Base-by-base conservation (phyloP, 2,888 invertebrate species). In the Sphecodes monilicornis region DNA sequence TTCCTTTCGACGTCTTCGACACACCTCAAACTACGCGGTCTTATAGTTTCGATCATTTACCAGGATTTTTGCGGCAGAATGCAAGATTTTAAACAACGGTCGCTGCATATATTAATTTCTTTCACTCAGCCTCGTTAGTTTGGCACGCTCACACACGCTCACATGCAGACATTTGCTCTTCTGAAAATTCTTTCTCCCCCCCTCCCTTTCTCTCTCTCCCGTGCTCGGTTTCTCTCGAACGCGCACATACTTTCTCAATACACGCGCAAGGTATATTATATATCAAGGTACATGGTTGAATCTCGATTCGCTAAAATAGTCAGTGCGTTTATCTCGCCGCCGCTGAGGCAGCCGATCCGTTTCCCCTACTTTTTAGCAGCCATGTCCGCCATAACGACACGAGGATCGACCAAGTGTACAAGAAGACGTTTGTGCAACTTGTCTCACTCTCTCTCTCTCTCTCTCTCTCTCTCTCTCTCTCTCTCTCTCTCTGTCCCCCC, bases 231-330 rank as follows among this genome's bases (percentile, higher is more conserved):
- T 74, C 41, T 54, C 71, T 72, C 50, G 18, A 32, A 57, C 29
- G 64, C 81, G 66, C 41, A 50, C 77, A 77, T 46, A 54, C 80
- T 75, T 68, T 76, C 86, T 73, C 77, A 74, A 89, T 77, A 87
- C 84, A 89, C 76, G 75, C 88, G 80, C 77, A 79, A 79, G 46
- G 46, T 88, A 82, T 76, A 76, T 75, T 76, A 72, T 86, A 89
- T 91, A 90, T 91, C 90, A 91, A 91, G 91, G 89, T 91, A 91
- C 90, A 91, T 87, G 87, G 89, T 91, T 90, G 88, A 90, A 86
- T 86, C 90, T 90, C 86, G 89, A 87, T 91, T 91, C 88, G 90
- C 90, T 91, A 90, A 92, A 93, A 88, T 91, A 92, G 91, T 93
- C 92, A 91, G 92, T 92, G 91, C 92, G 90, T 90, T 91, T 90